Base-by-base conservation (phyloP, 2,113 vertebrate species). In the Pedetes capensis region DNA sequence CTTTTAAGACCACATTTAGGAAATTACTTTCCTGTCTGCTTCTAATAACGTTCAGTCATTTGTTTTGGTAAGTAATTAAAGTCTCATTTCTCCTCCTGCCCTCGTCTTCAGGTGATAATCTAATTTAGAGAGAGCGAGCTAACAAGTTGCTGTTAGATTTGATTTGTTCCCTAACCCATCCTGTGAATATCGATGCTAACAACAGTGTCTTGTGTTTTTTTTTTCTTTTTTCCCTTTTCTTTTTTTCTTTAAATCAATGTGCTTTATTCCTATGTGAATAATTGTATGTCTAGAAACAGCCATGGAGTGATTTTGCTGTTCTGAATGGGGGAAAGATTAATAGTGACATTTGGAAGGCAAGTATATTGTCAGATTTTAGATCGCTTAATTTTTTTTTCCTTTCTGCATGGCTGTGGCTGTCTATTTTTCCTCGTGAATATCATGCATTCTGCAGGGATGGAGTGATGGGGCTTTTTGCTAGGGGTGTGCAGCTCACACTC, bases 321-420 rank as follows among this genome's bases (percentile, higher is more conserved):
- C 99, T 99, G 98, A 99, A 99, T 98, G 99, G 99, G 98, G 99
- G 99, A 99, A 99, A 99, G 99, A 99, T 99, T 99, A 99, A 99
- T 99, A 99, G 99, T 99, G 99, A 99, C 99, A 98, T 99, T 99
- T 99, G 99, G 99, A 99, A 99, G 99, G 99, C 99, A 99, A 99
- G 99, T 99, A 99, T 99, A 98, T 98, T 98, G 98, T 98, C 97
- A 98, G 98, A 98, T 98, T 98, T 97, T 91, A 98, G 98, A 97
- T 96, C 90, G 87, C 97, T 97, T 97, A 74, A 96, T 97, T n/a
- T 69, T 47, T 89, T 93, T 37, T 93, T 95, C 81, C 91, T 98
- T 97, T 98, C 96, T 99, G 98, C 98, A 99, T 99, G 98, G 98
- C 98, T 96, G 94, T 98, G 98, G 98, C 98, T 98, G 97, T 29